A percentile compares a stretch with the other conserved stretches of the same genome.
Evolutionary conservation across 1,140 invertebrate genomes (phyloP).

Genomic region (Cydia strobilella): DNA sequence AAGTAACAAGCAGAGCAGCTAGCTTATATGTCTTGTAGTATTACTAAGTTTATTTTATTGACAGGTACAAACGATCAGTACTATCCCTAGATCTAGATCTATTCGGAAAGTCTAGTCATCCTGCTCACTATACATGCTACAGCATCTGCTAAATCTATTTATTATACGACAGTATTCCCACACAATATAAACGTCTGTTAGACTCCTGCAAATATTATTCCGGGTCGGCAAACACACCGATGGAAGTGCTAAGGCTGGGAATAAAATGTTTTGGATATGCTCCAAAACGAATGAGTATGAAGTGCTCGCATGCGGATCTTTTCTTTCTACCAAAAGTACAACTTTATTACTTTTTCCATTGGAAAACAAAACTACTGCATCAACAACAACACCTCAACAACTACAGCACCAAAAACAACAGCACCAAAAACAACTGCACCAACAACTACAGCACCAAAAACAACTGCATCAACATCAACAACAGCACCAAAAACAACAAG

Average conservation of each 20-base stretch:
- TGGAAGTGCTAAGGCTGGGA: slow-evolving; percentile 7
- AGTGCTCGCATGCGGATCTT: no score
- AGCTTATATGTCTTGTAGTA: not conserved
- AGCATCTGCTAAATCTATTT: slow-evolving; percentile 11
- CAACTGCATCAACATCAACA: no score
- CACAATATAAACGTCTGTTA: slow-evolving; percentile 26
- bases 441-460: no score
- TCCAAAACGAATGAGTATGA: slow-evolving; percentile 25
- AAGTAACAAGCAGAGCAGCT: no score
- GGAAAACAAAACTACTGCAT: no score
- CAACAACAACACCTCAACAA: no score
- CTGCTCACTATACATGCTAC: slow-evolving; percentile 12
- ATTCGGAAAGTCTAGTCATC: not conserved
- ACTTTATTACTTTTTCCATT: no score
- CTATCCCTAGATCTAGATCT: not conserved
- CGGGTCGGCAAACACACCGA: slow-evolving; percentile 1
- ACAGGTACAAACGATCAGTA: slow-evolving; percentile 3
- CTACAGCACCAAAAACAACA: no score
- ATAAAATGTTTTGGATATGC: slow-evolving; percentile 24
- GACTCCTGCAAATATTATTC: slow-evolving; percentile 30
- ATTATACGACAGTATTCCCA: not conserved
- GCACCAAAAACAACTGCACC: no score
- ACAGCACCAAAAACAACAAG: no score
- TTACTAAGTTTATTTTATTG: not conserved
- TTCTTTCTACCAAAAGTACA: no score